phyloP scores from a whole-genome alignment of 2,113 vertebrate genomes.

The Carassius gibelio region DNA sequence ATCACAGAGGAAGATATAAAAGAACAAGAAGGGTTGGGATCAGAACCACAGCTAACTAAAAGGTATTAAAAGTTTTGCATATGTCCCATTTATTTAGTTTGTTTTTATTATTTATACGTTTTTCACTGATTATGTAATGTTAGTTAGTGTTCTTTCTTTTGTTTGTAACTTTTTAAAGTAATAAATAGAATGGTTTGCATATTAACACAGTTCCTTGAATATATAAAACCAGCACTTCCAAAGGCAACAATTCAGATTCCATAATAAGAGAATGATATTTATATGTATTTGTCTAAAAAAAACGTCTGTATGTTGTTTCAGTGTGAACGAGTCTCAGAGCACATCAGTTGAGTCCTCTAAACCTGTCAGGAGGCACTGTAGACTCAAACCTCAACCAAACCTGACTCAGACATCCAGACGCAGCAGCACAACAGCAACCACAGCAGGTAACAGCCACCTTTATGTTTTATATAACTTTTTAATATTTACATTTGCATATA shows the following conservation, averaged over 20 bases:
- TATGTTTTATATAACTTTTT: no score
- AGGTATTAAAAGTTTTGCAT: neutral
- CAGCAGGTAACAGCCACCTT: neutral
- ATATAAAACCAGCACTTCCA: neutral
- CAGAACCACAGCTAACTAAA: neutral
- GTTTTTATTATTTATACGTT: neutral
- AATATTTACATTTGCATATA: neutral
- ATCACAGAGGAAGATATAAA: conserved; percentile 4
- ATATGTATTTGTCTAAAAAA: neutral
- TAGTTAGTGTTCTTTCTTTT: neutral
- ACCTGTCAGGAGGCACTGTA: conserved; percentile 53
- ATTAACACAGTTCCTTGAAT: neutral
- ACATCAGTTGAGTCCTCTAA: conserved; percentile 34
- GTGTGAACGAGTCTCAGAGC: conserved; percentile 12
- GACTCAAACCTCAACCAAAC: conserved; percentile 66
- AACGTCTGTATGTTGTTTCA: conserved; percentile 34
- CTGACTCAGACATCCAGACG: conserved; percentile 44
- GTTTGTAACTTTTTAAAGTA: neutral
- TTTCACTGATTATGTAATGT: neutral
- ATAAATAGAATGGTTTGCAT: neutral
- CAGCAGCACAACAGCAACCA: conserved; percentile 12
- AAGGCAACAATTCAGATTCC: neutral
- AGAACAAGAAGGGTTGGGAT: neutral
- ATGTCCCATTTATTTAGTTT: neutral
- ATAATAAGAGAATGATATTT: neutral